Conservation (phyloP, 2,797 vertebrate genomes). For the Fringilla coelebs region DNA sequence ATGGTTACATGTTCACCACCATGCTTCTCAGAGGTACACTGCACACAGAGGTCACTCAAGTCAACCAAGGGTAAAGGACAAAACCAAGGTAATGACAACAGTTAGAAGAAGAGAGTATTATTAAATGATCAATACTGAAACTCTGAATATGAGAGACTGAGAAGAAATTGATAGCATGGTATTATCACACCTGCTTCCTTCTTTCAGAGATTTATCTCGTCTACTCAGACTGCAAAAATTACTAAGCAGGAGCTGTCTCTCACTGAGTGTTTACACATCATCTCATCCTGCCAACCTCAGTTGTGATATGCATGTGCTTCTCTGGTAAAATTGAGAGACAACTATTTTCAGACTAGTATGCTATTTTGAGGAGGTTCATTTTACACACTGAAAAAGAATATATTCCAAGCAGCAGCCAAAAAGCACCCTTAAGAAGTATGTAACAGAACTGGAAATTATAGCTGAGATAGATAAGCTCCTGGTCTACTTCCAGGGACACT, state of each 20-base stretch:
- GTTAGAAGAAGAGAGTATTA: conserved; percentile 6
- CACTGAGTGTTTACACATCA: conserved; percentile 13
- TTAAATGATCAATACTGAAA: conserved; percentile 25
- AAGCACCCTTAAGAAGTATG: background rate
- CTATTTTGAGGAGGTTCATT: conserved; percentile 30
- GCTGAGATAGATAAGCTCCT: background rate
- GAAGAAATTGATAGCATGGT: background rate
- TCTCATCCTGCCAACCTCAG: conserved; percentile 25
- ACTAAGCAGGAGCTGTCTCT: conserved; percentile 25
- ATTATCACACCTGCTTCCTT: background rate
- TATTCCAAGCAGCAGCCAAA: background rate
- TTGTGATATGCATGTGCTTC: conserved; percentile 4
- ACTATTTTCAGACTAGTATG: conserved; percentile 34
- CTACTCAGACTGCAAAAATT: conserved; percentile 31
- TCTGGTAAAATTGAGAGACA: conserved; percentile 1
- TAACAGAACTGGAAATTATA: background rate
- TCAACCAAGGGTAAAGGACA: conserved; percentile 25
- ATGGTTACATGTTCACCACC: background rate
- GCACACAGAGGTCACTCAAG: background rate
- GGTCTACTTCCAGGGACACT: background rate
- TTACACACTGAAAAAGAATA: conserved; percentile 1
- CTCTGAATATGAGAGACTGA: background rate
- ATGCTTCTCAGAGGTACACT: background rate
- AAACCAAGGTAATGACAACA: conserved; percentile 13
- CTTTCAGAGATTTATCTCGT: background rate